These are phyloP conservation scores for Sminthurinus aureus DNA, from an alignment of 2,888 invertebrate genomes.

Conservation along the genomic window DNA sequence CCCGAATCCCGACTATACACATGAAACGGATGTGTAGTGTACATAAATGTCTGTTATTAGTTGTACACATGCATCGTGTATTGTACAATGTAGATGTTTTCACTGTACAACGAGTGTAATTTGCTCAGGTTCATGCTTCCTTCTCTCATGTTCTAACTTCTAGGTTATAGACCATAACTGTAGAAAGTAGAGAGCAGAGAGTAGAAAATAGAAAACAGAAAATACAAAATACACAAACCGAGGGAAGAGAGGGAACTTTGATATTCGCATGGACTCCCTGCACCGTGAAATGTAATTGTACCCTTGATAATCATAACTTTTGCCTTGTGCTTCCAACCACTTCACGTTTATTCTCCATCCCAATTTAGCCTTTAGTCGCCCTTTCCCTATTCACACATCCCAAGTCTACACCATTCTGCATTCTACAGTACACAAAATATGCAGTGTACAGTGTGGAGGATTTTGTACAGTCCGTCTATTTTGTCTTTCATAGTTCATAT, in stretches of 20 bases:
- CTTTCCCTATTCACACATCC: slow-evolving; percentile 18
- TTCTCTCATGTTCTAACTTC: neutral
- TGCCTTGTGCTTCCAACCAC: slow-evolving; percentile 43
- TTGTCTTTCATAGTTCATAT: no score
- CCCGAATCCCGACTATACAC: no score
- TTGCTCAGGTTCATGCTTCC: neutral
- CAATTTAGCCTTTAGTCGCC: slow-evolving; percentile 42
- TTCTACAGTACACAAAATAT: no score
- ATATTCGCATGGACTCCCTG: slow-evolving; percentile 19
- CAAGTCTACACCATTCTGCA: no score
- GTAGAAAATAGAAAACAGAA: neutral
- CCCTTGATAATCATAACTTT: slow-evolving; percentile 56
- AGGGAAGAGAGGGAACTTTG: slow-evolving; percentile 1
- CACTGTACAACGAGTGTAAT: no score
- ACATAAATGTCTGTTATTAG: no score
- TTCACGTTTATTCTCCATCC: slow-evolving; percentile 35
- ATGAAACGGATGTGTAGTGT: no score
- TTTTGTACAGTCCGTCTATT: neutral
- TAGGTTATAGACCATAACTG: neutral
- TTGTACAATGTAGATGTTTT: no score
- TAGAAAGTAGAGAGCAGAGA: neutral
- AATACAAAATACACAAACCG: neutral
- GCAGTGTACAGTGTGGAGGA: no score
- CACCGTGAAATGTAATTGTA: slow-evolving; percentile 55
- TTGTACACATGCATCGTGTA: no score